phyloP scores from a whole-genome alignment of 1,140 invertebrate genomes.

The Melitaea cinxia region DNA sequence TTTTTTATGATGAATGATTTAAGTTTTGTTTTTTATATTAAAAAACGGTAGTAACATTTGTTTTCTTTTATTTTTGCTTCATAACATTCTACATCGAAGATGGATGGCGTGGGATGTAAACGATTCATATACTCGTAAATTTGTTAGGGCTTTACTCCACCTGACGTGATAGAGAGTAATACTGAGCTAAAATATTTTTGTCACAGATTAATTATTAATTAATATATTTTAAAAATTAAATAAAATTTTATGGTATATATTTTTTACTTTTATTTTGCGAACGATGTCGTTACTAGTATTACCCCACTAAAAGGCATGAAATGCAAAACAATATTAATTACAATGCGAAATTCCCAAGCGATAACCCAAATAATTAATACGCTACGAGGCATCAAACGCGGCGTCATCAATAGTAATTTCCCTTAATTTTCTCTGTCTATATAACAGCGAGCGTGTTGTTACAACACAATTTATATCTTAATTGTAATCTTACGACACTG shows the following conservation, averaged over 20 bases:
- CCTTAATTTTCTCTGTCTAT: constrained; percentile 44
- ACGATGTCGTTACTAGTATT: background rate
- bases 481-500: constrained; percentile 34
- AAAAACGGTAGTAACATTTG: no score
- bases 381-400: constrained; percentile 43
- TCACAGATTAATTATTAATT: no score
- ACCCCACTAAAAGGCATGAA: background rate
- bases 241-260: background rate
- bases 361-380: constrained; percentile 44
- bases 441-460: constrained; percentile 26
- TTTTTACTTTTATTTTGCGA: background rate
- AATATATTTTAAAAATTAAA: no score
- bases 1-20: no score
- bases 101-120: no score
- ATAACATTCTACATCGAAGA: no score
- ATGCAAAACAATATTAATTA: constrained; percentile 31
- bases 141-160: no score
- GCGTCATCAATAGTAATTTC: constrained; percentile 49
- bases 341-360: constrained; percentile 21
- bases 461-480: constrained; percentile 50
- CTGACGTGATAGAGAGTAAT: no score
- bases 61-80: no score
- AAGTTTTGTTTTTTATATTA: no score
- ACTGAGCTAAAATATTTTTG: no score
- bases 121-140: no score